Base-by-base conservation (phyloP, 2,113 vertebrate species). In the Mola mola region DNA sequence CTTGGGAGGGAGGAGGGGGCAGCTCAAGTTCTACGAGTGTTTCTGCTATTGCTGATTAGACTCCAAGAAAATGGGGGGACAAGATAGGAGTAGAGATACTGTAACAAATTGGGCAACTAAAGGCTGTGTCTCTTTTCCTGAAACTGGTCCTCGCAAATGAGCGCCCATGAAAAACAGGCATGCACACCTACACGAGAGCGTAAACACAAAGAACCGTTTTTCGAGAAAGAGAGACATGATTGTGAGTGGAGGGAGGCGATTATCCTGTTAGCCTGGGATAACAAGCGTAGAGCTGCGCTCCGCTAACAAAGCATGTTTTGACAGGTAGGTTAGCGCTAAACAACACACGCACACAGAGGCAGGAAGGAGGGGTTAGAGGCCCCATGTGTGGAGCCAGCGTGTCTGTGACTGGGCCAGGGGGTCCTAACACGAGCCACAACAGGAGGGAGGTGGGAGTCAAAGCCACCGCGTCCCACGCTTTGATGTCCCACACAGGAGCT, bases 241-340 rank as follows among this genome's bases (percentile, higher is more conserved):
- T 82, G 68, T 47, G 76, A 56, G 40, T 41, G 29, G 41, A 67
- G 48, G 41, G 66, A 55, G 61, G 55, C 76, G 78, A 88, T 85
- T 84, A 64, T 59, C 51, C 62, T 70, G 79, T 85, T 88, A 86
- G 74, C 47, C 75, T 13, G 17, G 22, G 65, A 81, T 77, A 86
- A 87, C 72, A 79, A 88, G 82, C 36, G 43, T 57, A 66, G 78
- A 43, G 60, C 29, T 46, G 75, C 31, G 66, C 41, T 82, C 26
- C 0, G 33, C 74, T 57, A 76, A 90, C 83, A 89, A 88, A 85
- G 59, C 86, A 17, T 89, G 87, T 87, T 88, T 83, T 87, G 84
- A 89, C 86, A 87, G 76, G 83, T 78, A 75, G 66, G 59, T 47
- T 78, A 41, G 64, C 1, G 1, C 55, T 50, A 70, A 69, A 42